Percentiles rank a stretch among this genome's conserved stretches.
Conservation (phyloP, 2,888 invertebrate genomes). For the Aromia moschata region DNA sequence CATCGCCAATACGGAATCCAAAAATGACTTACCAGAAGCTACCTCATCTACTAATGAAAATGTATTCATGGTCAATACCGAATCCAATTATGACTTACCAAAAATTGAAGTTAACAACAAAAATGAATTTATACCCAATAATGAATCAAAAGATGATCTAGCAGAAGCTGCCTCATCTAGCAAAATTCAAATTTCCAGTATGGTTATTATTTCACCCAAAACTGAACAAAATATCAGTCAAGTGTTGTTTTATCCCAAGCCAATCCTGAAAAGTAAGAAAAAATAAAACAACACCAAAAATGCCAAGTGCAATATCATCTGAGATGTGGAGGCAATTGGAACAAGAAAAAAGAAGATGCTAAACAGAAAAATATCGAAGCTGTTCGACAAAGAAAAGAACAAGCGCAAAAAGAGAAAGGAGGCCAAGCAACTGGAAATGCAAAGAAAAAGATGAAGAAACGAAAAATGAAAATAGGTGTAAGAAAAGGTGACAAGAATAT, state of each 20-base stretch:
- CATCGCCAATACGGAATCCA: background rate
- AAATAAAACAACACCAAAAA: background rate
- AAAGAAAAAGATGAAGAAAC: conserved; percentile 2
- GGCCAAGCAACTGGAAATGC: background rate
- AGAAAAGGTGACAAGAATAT: background rate
- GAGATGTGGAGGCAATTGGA: conserved; percentile 5
- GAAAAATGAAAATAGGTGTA: background rate
- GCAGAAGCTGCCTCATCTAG: background rate
- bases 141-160: too few relatives aligned
- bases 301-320: conserved; percentile 3
- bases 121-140: background rate
- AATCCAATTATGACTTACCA: too few relatives aligned
- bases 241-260: background rate
- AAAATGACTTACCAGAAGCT: background rate
- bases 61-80: background rate
- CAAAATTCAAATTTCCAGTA: conserved; percentile 4
- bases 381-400: background rate
- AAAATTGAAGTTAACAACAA: background rate
- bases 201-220: background rate
- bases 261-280: conserved; percentile 1
- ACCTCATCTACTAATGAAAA: background rate
- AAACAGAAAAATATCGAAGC: background rate
- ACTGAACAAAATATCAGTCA: background rate
- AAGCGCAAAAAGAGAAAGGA: background rate
- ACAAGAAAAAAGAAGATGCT: conserved; percentile 3